These are phyloP conservation scores for Halichoerus grypus DNA, from an alignment of 2,113 vertebrate species.

Conservation along the genomic window DNA sequence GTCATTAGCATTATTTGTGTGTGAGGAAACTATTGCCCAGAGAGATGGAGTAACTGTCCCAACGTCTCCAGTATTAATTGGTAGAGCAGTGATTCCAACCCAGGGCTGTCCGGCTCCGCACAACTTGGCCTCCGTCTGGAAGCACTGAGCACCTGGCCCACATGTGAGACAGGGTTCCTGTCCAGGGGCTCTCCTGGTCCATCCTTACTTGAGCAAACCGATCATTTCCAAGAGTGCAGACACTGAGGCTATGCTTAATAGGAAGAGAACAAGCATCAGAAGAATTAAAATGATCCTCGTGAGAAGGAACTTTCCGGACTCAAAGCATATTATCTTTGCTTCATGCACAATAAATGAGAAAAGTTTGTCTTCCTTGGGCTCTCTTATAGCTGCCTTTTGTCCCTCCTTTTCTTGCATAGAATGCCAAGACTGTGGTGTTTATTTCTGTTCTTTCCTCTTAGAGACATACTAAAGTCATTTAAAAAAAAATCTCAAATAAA, in stretches of 20 bases:
- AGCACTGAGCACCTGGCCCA: not conserved
- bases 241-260: not conserved
- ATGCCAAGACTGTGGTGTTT: slow-evolving; percentile 7
- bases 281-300: not conserved
- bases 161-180: not conserved
- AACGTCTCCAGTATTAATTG: fast-evolving
- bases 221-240: not conserved
- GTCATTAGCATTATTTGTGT: not conserved
- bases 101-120: not conserved
- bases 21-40: not conserved
- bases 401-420: not conserved
- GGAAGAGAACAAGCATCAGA: not conserved
- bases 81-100: not conserved
- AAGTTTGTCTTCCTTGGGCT: not conserved
- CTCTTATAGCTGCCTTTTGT: not conserved
- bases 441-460: slow-evolving; percentile 45
- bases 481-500: not conserved
- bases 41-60: not conserved
- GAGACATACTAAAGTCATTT: not conserved
- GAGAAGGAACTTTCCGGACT: not conserved
- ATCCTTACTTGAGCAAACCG: not conserved
- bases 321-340: not conserved
- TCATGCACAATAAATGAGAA: not conserved
- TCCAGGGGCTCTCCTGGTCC: not conserved
- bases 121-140: not conserved